These are phyloP conservation scores for Nephotettix cincticeps DNA, from an alignment of 1,140 invertebrate genomes.

Conservation along the genomic window DNA sequence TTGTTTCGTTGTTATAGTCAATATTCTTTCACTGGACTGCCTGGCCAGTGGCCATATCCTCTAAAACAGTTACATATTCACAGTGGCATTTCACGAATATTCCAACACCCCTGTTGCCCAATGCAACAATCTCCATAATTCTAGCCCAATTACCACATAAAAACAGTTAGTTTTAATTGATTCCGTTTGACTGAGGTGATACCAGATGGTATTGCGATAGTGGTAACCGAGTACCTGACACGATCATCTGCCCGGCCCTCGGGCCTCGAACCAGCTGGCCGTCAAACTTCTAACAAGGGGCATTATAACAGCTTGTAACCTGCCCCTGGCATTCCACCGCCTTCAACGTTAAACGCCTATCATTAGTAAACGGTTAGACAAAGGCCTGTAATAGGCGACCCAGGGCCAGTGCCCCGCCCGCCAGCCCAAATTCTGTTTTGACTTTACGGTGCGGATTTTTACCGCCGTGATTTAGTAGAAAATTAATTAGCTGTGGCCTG, in stretches of 20 bases:
- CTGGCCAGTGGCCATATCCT: too few relatives aligned
- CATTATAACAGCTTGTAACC: constrained; percentile 6
- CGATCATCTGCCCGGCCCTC: neutral
- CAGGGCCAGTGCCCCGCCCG: neutral
- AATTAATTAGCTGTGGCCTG: neutral
- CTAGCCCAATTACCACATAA: neutral
- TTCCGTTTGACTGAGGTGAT: neutral
- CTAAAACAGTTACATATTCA: too few relatives aligned
- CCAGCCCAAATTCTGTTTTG: neutral
- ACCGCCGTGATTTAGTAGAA: constrained; percentile 3
- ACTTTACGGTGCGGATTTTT: constrained; percentile 10
- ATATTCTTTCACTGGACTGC: too few relatives aligned
- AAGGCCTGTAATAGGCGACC: constrained; percentile 1
- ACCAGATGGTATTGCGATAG: neutral
- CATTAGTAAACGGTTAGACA: constrained; percentile 9
- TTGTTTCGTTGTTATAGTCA: too few relatives aligned
- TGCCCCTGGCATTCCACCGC: constrained; percentile 8
- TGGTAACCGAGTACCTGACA: neutral
- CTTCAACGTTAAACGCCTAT: neutral
- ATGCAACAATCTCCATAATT: neutral
- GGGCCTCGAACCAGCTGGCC: neutral
- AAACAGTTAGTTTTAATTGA: neutral
- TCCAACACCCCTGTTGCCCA: too few relatives aligned
- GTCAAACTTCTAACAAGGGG: neutral
- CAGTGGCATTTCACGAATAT: too few relatives aligned